Evolutionary conservation across 1,140 invertebrate species (phyloP).

Genomic region (Aphelenchoides besseyi): DNA sequence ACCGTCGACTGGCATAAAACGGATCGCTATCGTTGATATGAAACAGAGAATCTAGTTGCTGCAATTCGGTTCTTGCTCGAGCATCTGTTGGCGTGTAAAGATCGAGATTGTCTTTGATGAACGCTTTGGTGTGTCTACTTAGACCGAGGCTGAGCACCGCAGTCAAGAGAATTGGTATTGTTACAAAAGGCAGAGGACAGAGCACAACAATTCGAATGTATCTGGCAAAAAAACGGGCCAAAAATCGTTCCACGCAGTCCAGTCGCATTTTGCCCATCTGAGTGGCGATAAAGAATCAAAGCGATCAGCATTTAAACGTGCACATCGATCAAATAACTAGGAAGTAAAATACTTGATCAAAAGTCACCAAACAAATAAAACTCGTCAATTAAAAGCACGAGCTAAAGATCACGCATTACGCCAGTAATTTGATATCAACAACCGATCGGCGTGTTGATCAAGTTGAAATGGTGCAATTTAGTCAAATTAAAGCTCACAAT

Average conservation of each 20-base stretch:
- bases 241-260: constrained; percentile 55
- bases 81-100: constrained; percentile 61
- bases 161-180: constrained; percentile 53
- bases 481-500: too few species aligned
- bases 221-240: constrained; percentile 46
- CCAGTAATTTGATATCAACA: too few species aligned
- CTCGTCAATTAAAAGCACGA: too few species aligned
- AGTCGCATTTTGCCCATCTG: constrained; percentile 43
- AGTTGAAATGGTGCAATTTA: too few species aligned
- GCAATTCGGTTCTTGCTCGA: constrained; percentile 45
- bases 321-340: neutral
- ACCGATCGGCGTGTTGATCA: too few species aligned
- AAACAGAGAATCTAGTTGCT: constrained; percentile 54
- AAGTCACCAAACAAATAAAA: too few species aligned
- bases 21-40: constrained; percentile 61
- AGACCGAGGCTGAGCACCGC: constrained; percentile 44
- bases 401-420: too few species aligned
- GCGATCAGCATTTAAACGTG: neutral
- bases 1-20: constrained; percentile 60
- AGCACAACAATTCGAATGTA: constrained; percentile 47
- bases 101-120: constrained; percentile 59
- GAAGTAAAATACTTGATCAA: too few species aligned
- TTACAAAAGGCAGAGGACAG: constrained; percentile 55
- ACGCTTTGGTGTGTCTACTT: constrained; percentile 39
- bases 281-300: constrained; percentile 12